A percentile compares a stretch with the other conserved stretches of the same genome.
phyloP scores from a whole-genome alignment of 2,888 invertebrate genomes.

The Disparrhopalites patrizii region DNA sequence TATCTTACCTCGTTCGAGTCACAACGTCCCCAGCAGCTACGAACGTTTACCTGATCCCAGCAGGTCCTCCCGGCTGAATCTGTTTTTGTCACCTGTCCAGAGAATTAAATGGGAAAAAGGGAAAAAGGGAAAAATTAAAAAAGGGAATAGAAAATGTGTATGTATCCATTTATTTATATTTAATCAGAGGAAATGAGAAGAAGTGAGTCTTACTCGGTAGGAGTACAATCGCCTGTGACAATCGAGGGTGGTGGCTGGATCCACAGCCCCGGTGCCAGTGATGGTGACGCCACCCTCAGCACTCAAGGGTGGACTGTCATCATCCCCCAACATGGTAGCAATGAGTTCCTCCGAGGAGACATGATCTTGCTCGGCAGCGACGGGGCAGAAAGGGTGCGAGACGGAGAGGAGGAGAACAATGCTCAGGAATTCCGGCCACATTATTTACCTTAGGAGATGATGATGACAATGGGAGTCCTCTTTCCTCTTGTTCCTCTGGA shows the following conservation, averaged over 20 bases:
- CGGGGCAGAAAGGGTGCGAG: slow-evolving; percentile 19
- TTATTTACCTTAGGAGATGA: slow-evolving; percentile 9
- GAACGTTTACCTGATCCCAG: slow-evolving; percentile 68
- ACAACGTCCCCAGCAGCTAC: slow-evolving; percentile 70
- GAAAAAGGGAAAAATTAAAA: background rate
- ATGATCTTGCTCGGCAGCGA: slow-evolving; percentile 23
- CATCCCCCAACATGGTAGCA: slow-evolving; percentile 34
- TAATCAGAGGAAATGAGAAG: background rate
- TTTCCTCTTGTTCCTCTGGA: too few relatives aligned
- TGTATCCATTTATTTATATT: background rate
- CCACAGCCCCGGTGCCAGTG: slow-evolving; percentile 47
- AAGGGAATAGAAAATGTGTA: background rate
- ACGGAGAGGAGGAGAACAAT: slow-evolving; percentile 23
- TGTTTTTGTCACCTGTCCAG: slow-evolving; percentile 55
- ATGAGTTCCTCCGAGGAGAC: slow-evolving; percentile 39
- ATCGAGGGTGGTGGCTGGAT: slow-evolving; percentile 57
- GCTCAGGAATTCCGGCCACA: slow-evolving; percentile 33
- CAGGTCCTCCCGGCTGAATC: slow-evolving; percentile 65
- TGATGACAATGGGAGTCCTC: background rate
- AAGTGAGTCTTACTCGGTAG: slow-evolving; percentile 63
- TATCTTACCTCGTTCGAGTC: slow-evolving; percentile 71
- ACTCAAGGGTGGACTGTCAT: slow-evolving; percentile 46
- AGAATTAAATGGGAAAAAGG: too few relatives aligned
- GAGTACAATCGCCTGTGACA: slow-evolving; percentile 66
- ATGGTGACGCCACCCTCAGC: slow-evolving; percentile 44